Conservation (phyloP, 2,113 vertebrate genomes). For the Speoplatyrhinus poulsoni region DNA sequence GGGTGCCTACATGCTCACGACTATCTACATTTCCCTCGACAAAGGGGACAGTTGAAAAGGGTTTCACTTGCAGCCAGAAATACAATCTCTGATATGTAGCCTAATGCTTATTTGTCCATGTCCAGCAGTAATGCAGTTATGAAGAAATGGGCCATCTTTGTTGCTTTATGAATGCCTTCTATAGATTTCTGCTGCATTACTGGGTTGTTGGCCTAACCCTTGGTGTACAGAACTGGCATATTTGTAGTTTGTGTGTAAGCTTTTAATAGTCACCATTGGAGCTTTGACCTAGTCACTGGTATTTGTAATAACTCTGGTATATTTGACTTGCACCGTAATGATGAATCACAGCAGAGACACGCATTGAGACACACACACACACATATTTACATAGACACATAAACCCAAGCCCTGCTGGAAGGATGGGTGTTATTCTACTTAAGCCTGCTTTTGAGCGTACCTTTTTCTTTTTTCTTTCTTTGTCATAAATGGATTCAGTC, state of each 20-base stretch:
- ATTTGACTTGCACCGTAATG: conserved; percentile 35
- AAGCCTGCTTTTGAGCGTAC: neutral
- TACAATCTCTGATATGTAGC: conserved; percentile 19
- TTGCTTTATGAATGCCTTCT: conserved; percentile 42
- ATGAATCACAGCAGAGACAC: conserved; percentile 28
- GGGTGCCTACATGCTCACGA: conserved; percentile 28
- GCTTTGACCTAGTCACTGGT: conserved; percentile 29
- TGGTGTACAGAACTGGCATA: conserved; percentile 30
- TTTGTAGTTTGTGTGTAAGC: conserved; percentile 40
- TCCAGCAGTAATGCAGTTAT: neutral
- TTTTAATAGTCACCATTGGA: conserved; percentile 33
- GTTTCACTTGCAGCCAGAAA: conserved; percentile 39
- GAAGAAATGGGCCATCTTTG: conserved; percentile 22
- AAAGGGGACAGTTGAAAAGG: conserved; percentile 51
- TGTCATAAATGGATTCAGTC: conserved; percentile 9
- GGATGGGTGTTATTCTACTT: conserved; percentile 2
- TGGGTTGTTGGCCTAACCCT: conserved; percentile 41
- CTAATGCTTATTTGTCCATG: conserved; percentile 53
- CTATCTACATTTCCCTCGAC: conserved; percentile 17
- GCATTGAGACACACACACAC: neutral
- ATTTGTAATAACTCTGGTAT: conserved; percentile 44
- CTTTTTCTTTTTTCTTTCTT: neutral
- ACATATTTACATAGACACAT: neutral
- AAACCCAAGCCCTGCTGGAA: neutral
- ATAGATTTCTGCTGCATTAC: conserved; percentile 24